Conservation (phyloP, 2,888 invertebrate genomes). For the Kuschelorhynchus macadamiae region DNA sequence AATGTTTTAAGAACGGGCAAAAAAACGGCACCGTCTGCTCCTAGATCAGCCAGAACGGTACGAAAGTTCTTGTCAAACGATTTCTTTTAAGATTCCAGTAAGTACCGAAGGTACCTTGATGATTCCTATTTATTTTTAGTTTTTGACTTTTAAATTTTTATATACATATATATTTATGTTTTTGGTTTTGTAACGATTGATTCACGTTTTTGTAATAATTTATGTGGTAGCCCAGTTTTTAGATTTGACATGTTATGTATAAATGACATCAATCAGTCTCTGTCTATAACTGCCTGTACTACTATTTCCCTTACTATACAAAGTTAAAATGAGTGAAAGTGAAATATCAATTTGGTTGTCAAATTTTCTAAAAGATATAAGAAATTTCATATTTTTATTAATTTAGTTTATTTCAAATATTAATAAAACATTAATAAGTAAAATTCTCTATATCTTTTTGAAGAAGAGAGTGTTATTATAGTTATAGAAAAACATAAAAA, state of each 20-base stretch:
- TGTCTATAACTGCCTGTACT: too few relatives aligned
- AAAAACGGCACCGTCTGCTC: background rate
- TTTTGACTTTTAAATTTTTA: background rate
- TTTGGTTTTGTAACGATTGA: background rate
- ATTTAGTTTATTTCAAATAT: too few relatives aligned
- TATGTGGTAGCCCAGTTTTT: background rate
- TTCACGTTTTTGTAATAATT: background rate
- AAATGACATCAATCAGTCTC: too few relatives aligned
- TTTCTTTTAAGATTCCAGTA: background rate
- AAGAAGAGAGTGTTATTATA: too few relatives aligned
- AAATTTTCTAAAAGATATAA: too few relatives aligned
- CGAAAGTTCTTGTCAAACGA: constrained; percentile 14
- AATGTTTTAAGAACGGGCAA: background rate
- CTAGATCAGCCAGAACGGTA: background rate
- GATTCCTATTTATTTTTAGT: background rate
- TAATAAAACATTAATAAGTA: too few relatives aligned
- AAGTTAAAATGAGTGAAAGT: too few relatives aligned
- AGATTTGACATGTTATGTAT: background rate
- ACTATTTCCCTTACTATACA: too few relatives aligned
- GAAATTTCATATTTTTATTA: too few relatives aligned
- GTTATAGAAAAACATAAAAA: too few relatives aligned
- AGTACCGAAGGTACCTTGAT: background rate
- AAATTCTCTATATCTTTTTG: too few relatives aligned
- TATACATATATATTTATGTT: background rate
- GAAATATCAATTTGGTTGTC: too few relatives aligned